Evolutionary conservation across 2,888 invertebrate genomes (phyloP).

Genomic region (Drosophila kokeensis): DNA sequence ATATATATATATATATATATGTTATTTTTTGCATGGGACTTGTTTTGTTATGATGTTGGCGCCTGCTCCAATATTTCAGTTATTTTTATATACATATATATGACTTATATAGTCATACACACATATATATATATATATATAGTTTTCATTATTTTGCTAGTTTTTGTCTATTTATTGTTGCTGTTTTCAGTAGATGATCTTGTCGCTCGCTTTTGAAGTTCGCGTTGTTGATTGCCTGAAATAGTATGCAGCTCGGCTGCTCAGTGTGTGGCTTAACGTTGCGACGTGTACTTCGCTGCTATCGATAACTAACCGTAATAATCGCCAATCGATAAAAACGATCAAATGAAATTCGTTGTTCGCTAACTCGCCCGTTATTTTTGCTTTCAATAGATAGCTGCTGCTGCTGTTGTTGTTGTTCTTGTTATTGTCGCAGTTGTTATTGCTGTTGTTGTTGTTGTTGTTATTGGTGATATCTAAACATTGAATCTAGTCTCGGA

Average conservation of each 20-base stretch:
- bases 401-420: background rate
- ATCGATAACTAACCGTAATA: conserved; percentile 18
- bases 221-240: conserved; percentile 71
- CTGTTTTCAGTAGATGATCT: conserved; percentile 45
- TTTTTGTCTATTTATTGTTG: conserved; percentile 42
- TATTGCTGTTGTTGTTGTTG: background rate
- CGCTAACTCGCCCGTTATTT: conserved; percentile 2
- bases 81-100: conserved; percentile 13
- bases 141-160: conserved; percentile 14
- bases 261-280: conserved; percentile 61
- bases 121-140: background rate
- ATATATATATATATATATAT: conserved; percentile 26
- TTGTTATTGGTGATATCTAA: conserved; percentile 81
- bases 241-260: conserved; percentile 63
- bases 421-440: background rate
- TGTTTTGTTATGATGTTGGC: conserved; percentile 5
- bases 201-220: conserved; percentile 63
- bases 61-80: conserved; percentile 2
- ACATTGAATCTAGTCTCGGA: conserved; percentile 95
- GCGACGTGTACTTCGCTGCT: conserved; percentile 42
- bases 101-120: background rate
- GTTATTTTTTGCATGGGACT: conserved; percentile 7
- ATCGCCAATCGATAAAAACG: conserved; percentile 11
- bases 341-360: conserved; percentile 26
- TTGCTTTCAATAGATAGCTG: conserved; percentile 13